These are phyloP conservation scores for Synergus gifuensis DNA, from an alignment of 2,888 invertebrate species.

Conservation along the genomic window DNA sequence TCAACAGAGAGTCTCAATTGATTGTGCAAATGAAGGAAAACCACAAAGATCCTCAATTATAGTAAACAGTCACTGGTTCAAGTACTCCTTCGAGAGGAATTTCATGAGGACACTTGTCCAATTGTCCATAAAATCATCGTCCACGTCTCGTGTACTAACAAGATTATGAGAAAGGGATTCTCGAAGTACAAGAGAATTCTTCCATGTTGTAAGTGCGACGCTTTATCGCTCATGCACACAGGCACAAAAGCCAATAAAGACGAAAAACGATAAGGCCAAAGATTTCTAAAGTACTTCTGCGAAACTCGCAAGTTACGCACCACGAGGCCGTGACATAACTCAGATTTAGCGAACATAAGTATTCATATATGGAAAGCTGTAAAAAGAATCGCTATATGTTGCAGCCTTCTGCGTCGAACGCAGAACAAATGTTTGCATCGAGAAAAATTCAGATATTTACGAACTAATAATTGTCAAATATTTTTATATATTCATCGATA, in stretches of 20 bases:
- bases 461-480: constrained; percentile 27
- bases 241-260: constrained; percentile 21
- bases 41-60: constrained; percentile 20
- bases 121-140: constrained; percentile 1
- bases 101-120: constrained; percentile 21
- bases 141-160: not conserved
- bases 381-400: not conserved
- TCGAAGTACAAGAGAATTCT: not conserved
- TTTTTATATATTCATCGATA: not conserved
- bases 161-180: not conserved
- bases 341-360: constrained; percentile 15
- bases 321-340: constrained; percentile 24
- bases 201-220: not conserved
- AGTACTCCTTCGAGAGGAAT: constrained; percentile 20
- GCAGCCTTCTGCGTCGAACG: not conserved
- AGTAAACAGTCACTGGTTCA: not conserved
- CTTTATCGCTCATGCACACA: constrained; percentile 12
- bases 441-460: not conserved
- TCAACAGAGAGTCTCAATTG: constrained; percentile 32
- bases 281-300: constrained; percentile 16
- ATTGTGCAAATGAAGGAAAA: constrained; percentile 33
- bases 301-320: constrained; percentile 19
- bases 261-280: constrained; percentile 13
- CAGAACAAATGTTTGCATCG: not conserved
- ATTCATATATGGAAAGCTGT: constrained; percentile 5